These are phyloP conservation scores for Takifugu flavidus DNA, from an alignment of 2,113 vertebrate species.

Conservation along the genomic window DNA sequence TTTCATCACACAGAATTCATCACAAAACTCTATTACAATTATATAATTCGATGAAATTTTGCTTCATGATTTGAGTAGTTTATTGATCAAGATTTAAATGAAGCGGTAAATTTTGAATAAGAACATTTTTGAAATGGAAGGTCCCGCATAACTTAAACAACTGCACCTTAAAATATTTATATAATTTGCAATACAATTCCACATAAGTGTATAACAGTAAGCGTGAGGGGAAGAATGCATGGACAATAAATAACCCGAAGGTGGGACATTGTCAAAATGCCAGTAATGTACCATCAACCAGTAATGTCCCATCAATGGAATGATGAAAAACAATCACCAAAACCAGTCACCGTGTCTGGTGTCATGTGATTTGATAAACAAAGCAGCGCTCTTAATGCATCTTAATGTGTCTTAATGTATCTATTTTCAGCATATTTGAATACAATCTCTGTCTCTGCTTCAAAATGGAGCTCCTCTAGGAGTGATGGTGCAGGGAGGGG, in stretches of 20 bases:
- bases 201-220: too few relatives aligned
- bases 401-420: constrained; percentile 1
- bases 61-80: too few relatives aligned
- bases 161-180: too few relatives aligned
- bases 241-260: neutral
- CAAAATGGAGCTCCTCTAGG: constrained; percentile 14
- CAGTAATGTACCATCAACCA: neutral
- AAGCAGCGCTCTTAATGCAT: constrained; percentile 1
- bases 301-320: neutral
- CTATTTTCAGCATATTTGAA: constrained; percentile 6
- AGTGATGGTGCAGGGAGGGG: constrained; percentile 5
- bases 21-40: too few relatives aligned
- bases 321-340: constrained; percentile 24
- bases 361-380: constrained; percentile 1
- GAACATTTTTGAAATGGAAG: too few relatives aligned
- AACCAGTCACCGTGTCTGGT: constrained; percentile 17
- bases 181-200: too few relatives aligned
- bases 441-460: constrained; percentile 23
- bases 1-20: too few relatives aligned
- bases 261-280: neutral
- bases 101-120: too few relatives aligned
- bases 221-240: too few relatives aligned
- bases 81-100: too few relatives aligned
- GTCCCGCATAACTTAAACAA: too few relatives aligned
- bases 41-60: too few relatives aligned